Conservation (phyloP, 1,140 invertebrate genomes). For the Panonychus citri region DNA sequence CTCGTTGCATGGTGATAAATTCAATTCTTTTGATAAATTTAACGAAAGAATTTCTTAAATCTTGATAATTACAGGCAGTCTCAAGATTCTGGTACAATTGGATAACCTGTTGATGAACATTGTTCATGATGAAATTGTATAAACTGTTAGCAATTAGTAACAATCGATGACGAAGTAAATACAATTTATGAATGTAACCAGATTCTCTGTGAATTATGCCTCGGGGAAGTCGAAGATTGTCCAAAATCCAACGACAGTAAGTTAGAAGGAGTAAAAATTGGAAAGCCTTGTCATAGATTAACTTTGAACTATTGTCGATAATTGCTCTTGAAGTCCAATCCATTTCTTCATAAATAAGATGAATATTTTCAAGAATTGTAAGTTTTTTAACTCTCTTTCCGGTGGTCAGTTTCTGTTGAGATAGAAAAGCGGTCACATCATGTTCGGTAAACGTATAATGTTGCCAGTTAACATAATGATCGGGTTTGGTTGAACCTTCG, state of each 20-base stretch:
- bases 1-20: background rate
- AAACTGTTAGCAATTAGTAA: background rate
- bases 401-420: background rate
- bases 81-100: background rate
- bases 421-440: background rate
- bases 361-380: background rate
- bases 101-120: background rate
- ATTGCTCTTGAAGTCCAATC: background rate
- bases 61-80: background rate
- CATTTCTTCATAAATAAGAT: background rate
- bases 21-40: background rate
- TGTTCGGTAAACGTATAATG: background rate
- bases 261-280: background rate
- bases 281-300: background rate
- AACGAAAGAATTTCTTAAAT: background rate
- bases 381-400: background rate
- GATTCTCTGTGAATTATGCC: too few species aligned
- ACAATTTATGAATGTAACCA: background rate
- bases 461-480: background rate
- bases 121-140: background rate
- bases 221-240: background rate
- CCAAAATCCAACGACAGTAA: background rate
- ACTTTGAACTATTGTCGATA: background rate
- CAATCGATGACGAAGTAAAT: background rate
- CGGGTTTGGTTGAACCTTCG: background rate